Conservation (phyloP, 1,140 invertebrate genomes). For the Nomia melanderi region DNA sequence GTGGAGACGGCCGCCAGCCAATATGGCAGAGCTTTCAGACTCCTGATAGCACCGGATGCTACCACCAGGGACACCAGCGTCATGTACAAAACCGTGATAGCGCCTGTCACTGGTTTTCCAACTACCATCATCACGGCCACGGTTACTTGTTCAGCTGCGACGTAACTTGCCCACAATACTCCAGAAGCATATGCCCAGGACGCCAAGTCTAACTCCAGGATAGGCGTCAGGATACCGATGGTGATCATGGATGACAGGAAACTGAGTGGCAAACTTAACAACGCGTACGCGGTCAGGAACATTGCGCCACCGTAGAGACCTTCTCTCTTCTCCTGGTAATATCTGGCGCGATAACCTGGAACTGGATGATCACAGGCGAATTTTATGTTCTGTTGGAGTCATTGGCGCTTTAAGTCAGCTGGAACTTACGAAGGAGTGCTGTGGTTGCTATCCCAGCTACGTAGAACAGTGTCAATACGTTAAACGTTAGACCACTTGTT, state of each 20-base stretch:
- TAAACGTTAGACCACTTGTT: conserved; percentile 88
- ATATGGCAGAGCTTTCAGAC: conserved; percentile 81
- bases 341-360: conserved; percentile 91
- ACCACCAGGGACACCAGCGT: conserved; percentile 87
- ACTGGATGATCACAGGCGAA: conserved; percentile 81
- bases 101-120: conserved; percentile 88
- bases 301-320: conserved; percentile 92
- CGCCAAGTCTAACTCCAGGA: conserved; percentile 72
- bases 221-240: conserved; percentile 74
- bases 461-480: conserved; percentile 89
- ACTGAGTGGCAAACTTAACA: conserved; percentile 91
- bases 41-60: conserved; percentile 88
- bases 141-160: conserved; percentile 92
- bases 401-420: background rate
- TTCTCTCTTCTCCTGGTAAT: conserved; percentile 94
- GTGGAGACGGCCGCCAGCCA: conserved; percentile 73
- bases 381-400: background rate
- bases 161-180: conserved; percentile 89
- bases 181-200: conserved; percentile 76
- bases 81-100: conserved; percentile 88
- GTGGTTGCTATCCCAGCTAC: conserved; percentile 91
- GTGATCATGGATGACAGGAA: conserved; percentile 82
- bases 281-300: conserved; percentile 89
- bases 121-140: conserved; percentile 91
- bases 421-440: conserved; percentile 87